These are phyloP conservation scores for Zygogramma bicolorata DNA, from an alignment of 2,888 invertebrate species.

Conservation along the genomic window DNA sequence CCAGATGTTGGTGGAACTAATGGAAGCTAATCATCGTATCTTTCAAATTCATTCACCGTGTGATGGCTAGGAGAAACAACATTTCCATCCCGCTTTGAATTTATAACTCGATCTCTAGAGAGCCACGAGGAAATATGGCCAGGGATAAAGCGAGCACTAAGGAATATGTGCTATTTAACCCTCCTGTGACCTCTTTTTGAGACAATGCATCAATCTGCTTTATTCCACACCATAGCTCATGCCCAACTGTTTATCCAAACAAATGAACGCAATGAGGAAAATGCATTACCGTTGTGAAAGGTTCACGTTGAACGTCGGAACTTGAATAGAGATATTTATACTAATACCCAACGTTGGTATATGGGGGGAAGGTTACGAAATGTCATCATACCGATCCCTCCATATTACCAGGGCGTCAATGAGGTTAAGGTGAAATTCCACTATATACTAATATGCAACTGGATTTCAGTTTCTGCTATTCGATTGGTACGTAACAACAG, in stretches of 20 bases:
- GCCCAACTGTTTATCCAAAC: slow-evolving; percentile 2
- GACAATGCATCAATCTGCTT: neutral
- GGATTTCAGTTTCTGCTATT: no score
- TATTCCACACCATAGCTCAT: neutral
- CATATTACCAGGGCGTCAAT: no score
- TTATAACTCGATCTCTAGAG: neutral
- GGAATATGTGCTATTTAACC: neutral
- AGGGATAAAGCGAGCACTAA: neutral
- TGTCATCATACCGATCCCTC: no score
- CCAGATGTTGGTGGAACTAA: no score
- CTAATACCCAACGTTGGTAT: no score
- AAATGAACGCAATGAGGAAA: neutral
- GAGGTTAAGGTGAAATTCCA: no score
- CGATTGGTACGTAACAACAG: no score
- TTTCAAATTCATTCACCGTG: neutral
- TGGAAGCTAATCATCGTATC: no score
- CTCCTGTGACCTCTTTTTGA: neutral
- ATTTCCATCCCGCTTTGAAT: neutral
- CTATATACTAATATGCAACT: no score
- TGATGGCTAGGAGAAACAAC: neutral
- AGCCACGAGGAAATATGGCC: neutral
- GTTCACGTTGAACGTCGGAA: neutral
- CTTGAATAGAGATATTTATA: no score
- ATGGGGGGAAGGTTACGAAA: no score
- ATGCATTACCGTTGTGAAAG: neutral